Evolutionary conservation across 2,888 invertebrate species (phyloP).

Genomic region (Cephus pulcher): DNA sequence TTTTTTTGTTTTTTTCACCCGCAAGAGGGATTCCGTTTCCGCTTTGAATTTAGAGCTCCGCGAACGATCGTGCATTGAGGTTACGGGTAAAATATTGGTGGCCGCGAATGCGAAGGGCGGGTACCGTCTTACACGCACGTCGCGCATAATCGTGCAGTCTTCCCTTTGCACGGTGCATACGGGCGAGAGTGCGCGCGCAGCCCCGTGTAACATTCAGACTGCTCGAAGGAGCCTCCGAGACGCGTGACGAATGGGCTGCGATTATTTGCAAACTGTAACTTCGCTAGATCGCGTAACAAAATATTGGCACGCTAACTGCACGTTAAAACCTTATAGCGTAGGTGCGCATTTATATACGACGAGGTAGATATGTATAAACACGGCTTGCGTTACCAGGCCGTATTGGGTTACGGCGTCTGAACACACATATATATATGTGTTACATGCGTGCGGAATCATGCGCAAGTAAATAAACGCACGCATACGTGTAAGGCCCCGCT

Average conservation of each 20-base stretch:
- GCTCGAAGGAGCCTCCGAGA: not conserved
- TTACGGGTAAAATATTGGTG: not conserved
- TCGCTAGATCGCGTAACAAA: conserved; percentile 12
- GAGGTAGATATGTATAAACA: conserved; percentile 10
- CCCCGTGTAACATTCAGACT: not conserved
- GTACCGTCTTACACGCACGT: not conserved
- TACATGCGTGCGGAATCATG: not conserved
- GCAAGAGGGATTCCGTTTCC: not conserved
- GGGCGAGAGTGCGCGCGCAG: not conserved
- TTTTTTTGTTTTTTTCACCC: not conserved
- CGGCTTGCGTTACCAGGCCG: conserved; percentile 13
- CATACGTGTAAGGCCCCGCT: not conserved
- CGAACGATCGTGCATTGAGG: not conserved
- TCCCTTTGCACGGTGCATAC: not conserved
- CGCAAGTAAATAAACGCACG: not conserved
- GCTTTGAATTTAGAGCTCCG: not conserved
- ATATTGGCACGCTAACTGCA: conserved; percentile 8
- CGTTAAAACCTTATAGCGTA: conserved; percentile 7
- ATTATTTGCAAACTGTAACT: conserved; percentile 12
- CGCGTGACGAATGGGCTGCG: conserved; percentile 1
- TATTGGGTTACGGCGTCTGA: conserved; percentile 12
- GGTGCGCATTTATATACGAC: conserved; percentile 11
- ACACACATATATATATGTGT: not conserved
- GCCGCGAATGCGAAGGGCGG: not conserved
- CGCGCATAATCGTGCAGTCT: not conserved